These are phyloP conservation scores for Hippocampus abdominalis DNA, from an alignment of 2,113 vertebrate genomes.

Conservation along the genomic window DNA sequence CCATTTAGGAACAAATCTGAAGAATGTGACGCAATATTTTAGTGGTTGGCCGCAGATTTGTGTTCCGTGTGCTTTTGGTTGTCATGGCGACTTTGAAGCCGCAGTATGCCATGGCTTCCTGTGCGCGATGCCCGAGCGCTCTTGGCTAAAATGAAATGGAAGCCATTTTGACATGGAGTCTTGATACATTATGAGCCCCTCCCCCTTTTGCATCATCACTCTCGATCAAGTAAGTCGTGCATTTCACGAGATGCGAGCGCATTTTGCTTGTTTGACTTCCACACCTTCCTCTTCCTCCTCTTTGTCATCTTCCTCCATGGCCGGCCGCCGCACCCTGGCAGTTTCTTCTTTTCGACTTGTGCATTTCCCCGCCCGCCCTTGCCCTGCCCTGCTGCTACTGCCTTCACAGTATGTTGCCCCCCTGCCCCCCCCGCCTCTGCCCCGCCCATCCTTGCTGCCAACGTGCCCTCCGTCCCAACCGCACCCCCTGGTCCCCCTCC, in stretches of 20 bases:
- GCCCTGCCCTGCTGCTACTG: conserved; percentile 62
- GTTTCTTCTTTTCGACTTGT: conserved; percentile 55
- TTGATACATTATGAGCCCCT: conserved; percentile 64
- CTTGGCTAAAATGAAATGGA: conserved; percentile 33
- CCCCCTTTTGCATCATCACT: conserved; percentile 69
- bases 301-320: conserved; percentile 52
- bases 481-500: conserved; percentile 58
- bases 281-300: conserved; percentile 52
- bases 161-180: conserved; percentile 78
- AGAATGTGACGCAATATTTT: no score
- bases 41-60: no score
- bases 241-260: conserved; percentile 46
- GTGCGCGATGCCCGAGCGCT: background rate
- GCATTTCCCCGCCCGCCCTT: conserved; percentile 59
- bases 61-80: background rate
- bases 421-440: conserved; percentile 1
- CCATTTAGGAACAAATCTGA: no score
- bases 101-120: background rate
- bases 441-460: conserved; percentile 11
- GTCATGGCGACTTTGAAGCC: background rate
- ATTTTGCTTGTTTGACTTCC: conserved; percentile 71
- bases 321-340: conserved; percentile 67
- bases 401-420: conserved; percentile 69
- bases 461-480: conserved; percentile 54
- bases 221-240: background rate